Evolutionary conservation across 37 sponge, comb jelly and placozoan species (phyloP).

Genomic region (Axinella damicornis): DNA sequence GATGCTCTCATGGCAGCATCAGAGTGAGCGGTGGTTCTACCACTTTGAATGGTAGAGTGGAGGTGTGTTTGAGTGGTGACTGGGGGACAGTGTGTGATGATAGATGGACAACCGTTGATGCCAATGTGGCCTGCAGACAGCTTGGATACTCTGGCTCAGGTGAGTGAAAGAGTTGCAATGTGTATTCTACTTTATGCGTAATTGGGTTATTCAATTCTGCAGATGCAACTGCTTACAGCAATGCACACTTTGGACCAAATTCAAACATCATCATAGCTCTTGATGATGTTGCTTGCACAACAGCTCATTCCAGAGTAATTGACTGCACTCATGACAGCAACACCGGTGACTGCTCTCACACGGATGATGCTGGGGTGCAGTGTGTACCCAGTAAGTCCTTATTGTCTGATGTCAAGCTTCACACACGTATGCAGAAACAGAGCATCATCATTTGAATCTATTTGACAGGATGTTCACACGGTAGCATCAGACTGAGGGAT

Average conservation of each 20-base stretch:
- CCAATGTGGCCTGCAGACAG: no score
- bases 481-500: conserved; percentile 7
- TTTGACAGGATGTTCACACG: conserved; percentile 7
- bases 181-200: no score
- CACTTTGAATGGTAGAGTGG: no score
- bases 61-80: no score
- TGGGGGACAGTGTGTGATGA: no score
- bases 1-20: no score
- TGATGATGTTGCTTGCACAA: neutral
- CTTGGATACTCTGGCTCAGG: no score
- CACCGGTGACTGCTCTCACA: neutral
- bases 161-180: no score
- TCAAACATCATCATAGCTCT: neutral
- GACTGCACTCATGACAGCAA: neutral
- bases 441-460: no score
- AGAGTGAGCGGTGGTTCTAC: no score
- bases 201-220: no score
- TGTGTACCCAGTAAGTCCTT: neutral
- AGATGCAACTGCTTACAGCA: neutral
- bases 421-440: neutral
- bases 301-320: neutral
- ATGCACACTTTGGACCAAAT: neutral
- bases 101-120: no score
- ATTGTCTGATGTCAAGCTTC: neutral
- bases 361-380: neutral